Conservation (phyloP, 2,113 vertebrate species). For the Cricetomys ansorgei region DNA sequence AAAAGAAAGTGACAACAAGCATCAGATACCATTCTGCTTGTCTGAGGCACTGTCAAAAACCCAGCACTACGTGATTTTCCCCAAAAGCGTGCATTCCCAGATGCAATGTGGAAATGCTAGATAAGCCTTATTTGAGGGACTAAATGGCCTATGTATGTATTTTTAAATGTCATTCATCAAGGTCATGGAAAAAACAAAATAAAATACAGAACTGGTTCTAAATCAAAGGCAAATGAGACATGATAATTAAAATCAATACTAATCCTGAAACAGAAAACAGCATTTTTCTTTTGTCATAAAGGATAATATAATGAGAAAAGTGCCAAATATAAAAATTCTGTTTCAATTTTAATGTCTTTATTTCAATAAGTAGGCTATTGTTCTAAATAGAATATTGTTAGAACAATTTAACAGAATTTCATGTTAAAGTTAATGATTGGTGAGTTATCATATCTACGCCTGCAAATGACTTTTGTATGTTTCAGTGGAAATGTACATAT, state of each 20-base stretch:
- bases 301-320: background rate
- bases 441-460: background rate
- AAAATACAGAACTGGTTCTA: background rate
- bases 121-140: background rate
- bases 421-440: background rate
- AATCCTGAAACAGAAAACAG: background rate
- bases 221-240: background rate
- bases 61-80: background rate
- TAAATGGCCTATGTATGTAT: background rate
- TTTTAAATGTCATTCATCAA: conserved; percentile 9
- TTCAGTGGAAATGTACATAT: background rate
- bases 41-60: background rate
- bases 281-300: background rate
- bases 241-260: background rate
- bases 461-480: background rate
- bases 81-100: background rate
- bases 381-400: too few relatives aligned
- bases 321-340: background rate
- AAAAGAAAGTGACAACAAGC: background rate
- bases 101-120: background rate
- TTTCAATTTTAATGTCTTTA: background rate
- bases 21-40: background rate
- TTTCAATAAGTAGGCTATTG: background rate
- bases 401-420: conserved; percentile 6
- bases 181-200: background rate